Conservation (phyloP, 2,113 vertebrate genomes). For the Anolis carolinensis region DNA sequence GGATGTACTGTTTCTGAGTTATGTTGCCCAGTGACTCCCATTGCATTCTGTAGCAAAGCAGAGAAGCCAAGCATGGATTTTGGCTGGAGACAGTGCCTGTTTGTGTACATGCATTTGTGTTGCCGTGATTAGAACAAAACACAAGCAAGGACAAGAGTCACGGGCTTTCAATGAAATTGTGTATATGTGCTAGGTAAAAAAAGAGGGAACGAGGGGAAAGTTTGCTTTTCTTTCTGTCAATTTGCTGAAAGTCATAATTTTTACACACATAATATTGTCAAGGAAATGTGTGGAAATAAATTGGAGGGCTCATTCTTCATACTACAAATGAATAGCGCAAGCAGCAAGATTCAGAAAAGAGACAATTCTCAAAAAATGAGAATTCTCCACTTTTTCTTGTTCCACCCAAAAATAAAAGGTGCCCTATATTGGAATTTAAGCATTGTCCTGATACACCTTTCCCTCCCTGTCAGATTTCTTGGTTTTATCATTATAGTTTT, state of each 20-base stretch:
- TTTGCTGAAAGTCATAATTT: background rate
- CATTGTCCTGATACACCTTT: background rate
- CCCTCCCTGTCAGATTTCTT: background rate
- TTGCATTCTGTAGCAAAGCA: background rate
- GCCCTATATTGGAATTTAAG: background rate
- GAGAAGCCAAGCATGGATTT: background rate
- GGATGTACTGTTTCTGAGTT: background rate
- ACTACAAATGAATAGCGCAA: background rate
- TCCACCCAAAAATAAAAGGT: too few species aligned
- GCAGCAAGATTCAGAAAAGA: background rate
- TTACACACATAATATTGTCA: background rate
- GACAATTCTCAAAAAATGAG: background rate
- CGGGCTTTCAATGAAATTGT: background rate
- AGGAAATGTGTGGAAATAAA: background rate
- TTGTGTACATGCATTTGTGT: background rate
- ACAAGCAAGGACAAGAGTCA: too few species aligned
- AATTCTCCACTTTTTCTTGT: background rate
- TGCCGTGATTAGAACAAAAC: background rate
- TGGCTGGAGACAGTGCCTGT: constrained; percentile 2
- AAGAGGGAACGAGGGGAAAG: background rate
- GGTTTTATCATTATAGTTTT: background rate
- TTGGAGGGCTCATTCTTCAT: background rate
- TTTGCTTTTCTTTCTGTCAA: background rate
- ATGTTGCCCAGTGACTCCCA: background rate
- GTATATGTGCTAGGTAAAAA: too few species aligned